Evolutionary conservation across 2,113 vertebrate genomes (phyloP), one percentile per base, ranked within the genome.

Genomic region (Pterocles burchelli): DNA sequence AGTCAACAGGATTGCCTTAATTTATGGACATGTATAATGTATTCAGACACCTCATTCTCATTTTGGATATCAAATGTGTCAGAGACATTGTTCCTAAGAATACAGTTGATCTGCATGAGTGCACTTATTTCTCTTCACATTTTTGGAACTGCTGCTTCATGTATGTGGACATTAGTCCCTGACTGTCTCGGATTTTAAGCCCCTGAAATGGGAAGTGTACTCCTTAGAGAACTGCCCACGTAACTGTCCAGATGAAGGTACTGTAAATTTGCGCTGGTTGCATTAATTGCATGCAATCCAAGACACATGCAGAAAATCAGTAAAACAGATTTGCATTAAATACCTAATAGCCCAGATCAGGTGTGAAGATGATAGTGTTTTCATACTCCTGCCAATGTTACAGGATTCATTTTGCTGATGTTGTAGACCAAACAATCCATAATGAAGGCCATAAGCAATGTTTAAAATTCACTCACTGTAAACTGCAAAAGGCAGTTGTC

Each of bases 101-200:
- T 55, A 17, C 22, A 31, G 6, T n/a, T 83, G 17, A 41, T 48
- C 67, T 52, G 7, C 31, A 11, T 0, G 2, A 36, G 17, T 38
- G 31, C 15, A 11, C 6, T 82, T 62, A 41, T 5, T 65, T 90
- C 12, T 65, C 36, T 41, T 41, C 29, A 63, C 11, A 49, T 36
- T 81, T 92, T 41, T 74, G 19, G 43, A 92, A 45, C 21, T 57
- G 26, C 70, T 71, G 4, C 9, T 71, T 20, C 18, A 16, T 0
- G 0, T 20, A 11, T 0, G 0, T 33, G 8, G 18, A 7, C 12
- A 8, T 49, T 54, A 51, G 33, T 54, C 25, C 24, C 29, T 58
- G 19, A 11, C 17, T 83, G 16, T 17, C 45, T 71, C 21, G 13
- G 65, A 22, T 77, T 77, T 74, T 63, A 81, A 84, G 17, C 17